Conservation (phyloP, 1,140 invertebrate species). For the Manduca sexta region DNA sequence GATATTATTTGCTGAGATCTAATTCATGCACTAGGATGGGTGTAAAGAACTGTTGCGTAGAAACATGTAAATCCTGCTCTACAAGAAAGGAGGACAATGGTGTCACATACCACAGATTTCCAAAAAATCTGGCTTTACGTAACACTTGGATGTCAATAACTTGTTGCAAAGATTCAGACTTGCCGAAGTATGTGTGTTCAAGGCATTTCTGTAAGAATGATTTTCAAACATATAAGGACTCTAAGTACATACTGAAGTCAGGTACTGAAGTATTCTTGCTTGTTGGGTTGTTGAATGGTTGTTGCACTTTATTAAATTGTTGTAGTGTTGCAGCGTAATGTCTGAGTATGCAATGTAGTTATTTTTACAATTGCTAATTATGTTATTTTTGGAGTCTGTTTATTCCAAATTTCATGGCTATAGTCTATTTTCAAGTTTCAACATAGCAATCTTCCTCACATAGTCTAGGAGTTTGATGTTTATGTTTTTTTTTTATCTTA, state of each 20-base stretch:
- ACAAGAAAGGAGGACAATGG: conserved; percentile 51
- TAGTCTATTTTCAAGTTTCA: too few relatives aligned
- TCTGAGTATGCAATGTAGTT: not conserved
- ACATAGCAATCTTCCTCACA: too few relatives aligned
- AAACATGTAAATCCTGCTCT: conserved; percentile 49
- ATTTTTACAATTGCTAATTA: too few relatives aligned
- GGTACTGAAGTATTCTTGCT: conserved; percentile 31
- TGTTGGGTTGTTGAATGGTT: conserved; percentile 12
- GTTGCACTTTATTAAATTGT: not conserved
- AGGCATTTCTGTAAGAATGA: conserved; percentile 60
- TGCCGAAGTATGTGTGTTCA: conserved; percentile 46
- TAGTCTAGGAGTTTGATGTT: too few relatives aligned
- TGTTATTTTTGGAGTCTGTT: not conserved
- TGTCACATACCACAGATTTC: conserved; percentile 61
- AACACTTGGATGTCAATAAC: conserved; percentile 40
- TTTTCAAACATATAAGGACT: conserved; percentile 54
- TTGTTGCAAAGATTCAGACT: conserved; percentile 20
- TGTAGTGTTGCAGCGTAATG: conserved; percentile 2
- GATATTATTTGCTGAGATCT: not conserved
- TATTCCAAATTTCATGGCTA: too few relatives aligned
- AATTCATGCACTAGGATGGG: conserved; percentile 39
- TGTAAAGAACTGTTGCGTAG: conserved; percentile 55
- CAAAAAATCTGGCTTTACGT: conserved; percentile 41
- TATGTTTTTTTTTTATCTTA: too few relatives aligned
- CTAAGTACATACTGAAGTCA: conserved; percentile 56